Base-by-base conservation (phyloP, 2,113 vertebrate genomes). In the Oriolus oriolus region DNA sequence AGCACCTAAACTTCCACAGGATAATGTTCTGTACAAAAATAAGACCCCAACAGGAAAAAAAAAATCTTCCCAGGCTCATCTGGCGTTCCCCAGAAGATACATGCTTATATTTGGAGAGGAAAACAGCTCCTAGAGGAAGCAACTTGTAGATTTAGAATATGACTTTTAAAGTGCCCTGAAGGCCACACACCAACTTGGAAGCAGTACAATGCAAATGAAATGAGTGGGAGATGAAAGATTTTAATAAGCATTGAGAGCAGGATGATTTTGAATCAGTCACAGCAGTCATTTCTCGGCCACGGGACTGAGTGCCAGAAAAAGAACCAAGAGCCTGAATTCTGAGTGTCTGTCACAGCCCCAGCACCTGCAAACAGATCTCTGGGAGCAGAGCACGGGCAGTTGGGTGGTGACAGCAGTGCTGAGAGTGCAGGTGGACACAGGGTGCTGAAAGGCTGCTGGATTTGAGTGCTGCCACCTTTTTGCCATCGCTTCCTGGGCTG, bases 161-260 rank as follows among this genome's bases (percentile, higher is more conserved):
- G 13, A 7, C 8, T 76, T 79, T 61, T 37, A 31, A 74, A 86
- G 31, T 77, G n/a, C 63, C 63, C 71, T 37, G 28, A 37, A 80
- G 88, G 75, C 76, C 86, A 70, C 66, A 83, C 22, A 44, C 26
- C 78, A 83, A 10, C 52, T 53, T 84, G 74, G 64, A 82, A 89
- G 33, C 28, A 22, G 35, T 33, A 76, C 63, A 88, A 35, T 35
- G 82, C 57, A 88, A 90, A 86, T 52, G 10, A 49, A 88, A 69
- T n/a, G 41, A 87, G 42, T 14, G 26, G 54, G 82, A 95, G 42
- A 77, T 47, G n/a, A 93, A 84, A 82, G 82, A 63, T 77, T 65
- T 92, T 45, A 85, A 73, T 39, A 28, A 65, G 45, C n/a, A 61
- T 11, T 53, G 54, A 88, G 82, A 76, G 57, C 12, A 61, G 33